phyloP scores from a whole-genome alignment of 2,113 vertebrate genomes.

The Ptychochromis oligacanthus region DNA sequence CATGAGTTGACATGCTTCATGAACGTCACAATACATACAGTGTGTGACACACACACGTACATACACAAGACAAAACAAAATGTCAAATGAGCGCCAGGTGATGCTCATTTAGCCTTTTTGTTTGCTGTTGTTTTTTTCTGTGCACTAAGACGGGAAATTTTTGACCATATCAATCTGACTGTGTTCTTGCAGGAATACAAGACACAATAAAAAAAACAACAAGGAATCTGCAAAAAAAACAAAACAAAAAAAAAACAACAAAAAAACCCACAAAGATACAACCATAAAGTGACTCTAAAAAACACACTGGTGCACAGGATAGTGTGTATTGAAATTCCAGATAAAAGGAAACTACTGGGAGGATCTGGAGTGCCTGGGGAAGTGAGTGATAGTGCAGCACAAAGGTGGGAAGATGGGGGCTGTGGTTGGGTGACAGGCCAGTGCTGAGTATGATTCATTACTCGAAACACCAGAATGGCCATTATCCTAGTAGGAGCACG shows the following conservation, averaged over 20 bases:
- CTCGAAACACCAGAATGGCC: conserved; percentile 23
- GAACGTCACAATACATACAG: conserved; percentile 61
- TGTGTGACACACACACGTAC: conserved; percentile 49
- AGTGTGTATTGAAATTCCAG: conserved; percentile 22
- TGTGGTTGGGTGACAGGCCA: conserved; percentile 41
- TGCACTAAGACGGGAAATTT: conserved; percentile 40
- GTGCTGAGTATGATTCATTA: conserved; percentile 17
- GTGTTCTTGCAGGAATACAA: not conserved
- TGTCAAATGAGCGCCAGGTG: conserved; percentile 66
- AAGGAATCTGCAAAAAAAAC: conserved; percentile 46
- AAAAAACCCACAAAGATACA: conserved; percentile 13
- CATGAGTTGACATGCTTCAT: conserved; percentile 81
- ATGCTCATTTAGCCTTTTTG: conserved; percentile 73
- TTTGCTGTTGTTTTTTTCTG: conserved; percentile 67
- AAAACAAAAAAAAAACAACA: no score
- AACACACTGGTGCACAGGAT: conserved; percentile 61
- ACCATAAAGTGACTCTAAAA: conserved; percentile 41
- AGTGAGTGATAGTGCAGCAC: conserved; percentile 62
- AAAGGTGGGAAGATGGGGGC: conserved; percentile 13
- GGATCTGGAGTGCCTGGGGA: conserved; percentile 22
- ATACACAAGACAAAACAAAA: conserved; percentile 67
- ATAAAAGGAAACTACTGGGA: conserved; percentile 23
- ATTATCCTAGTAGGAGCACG: conserved; percentile 36
- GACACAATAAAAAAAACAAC: conserved; percentile 57
- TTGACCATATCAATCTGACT: conserved; percentile 14